phyloP scores from a whole-genome alignment of 2,888 invertebrate species.

The Salticus scenicus region DNA sequence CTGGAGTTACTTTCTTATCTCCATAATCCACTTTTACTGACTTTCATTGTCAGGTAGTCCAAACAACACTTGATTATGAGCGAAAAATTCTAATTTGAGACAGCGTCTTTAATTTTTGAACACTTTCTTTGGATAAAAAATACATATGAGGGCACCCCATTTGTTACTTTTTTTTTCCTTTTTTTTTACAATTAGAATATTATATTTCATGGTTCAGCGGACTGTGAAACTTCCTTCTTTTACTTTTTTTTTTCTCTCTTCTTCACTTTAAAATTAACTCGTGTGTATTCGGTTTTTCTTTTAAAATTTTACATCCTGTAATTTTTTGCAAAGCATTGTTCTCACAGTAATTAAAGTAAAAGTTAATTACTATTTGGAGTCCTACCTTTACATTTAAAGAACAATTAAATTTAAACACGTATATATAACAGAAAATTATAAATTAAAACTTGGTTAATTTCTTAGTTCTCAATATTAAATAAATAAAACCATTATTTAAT shows the following conservation, averaged over 20 bases:
- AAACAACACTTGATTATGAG: neutral
- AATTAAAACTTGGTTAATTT: too few relatives aligned
- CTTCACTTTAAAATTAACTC: neutral
- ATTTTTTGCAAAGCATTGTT: too few relatives aligned
- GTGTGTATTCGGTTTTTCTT: neutral
- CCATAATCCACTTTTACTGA: constrained; percentile 11
- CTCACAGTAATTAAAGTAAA: too few relatives aligned
- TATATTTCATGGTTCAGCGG: neutral
- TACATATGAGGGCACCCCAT: too few relatives aligned
- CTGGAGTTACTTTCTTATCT: constrained; percentile 10
- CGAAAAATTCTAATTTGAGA: neutral
- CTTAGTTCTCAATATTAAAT: too few relatives aligned
- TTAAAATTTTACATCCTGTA: too few relatives aligned
- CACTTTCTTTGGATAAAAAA: neutral
- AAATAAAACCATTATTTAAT: too few relatives aligned
- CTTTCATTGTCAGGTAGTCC: neutral
- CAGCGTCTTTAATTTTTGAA: neutral
- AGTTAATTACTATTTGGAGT: too few relatives aligned
- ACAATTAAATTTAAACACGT: too few relatives aligned
- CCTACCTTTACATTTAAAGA: too few relatives aligned
- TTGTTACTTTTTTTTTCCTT: neutral
- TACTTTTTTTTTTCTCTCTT: neutral
- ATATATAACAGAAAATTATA: too few relatives aligned
- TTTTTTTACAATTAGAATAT: neutral
- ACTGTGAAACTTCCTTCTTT: neutral